Conservation (phyloP, 2,797 vertebrate species). For the Neosalanx taihuensis region DNA sequence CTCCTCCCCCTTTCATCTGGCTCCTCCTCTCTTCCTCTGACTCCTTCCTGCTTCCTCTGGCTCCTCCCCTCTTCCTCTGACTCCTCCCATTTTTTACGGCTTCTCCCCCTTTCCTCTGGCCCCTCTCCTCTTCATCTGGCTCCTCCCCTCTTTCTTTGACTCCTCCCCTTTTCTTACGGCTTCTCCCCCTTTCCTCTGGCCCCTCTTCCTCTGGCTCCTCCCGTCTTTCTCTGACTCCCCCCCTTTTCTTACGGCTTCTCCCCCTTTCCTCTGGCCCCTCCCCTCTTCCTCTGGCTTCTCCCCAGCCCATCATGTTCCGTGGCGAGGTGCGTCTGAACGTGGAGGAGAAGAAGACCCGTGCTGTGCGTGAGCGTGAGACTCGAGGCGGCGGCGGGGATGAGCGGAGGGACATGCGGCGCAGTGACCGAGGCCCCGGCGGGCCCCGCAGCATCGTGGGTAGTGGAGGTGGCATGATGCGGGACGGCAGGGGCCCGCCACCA, state of each 20-base stretch:
- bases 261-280: not conserved
- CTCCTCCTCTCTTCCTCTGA: not conserved
- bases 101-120: no score
- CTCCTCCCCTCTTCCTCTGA: not conserved
- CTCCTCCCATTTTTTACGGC: no score
- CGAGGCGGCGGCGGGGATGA: slow-evolving; percentile 82
- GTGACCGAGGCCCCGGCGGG: slow-evolving; percentile 83
- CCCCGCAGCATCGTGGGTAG: slow-evolving; percentile 72
- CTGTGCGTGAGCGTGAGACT: slow-evolving; percentile 88
- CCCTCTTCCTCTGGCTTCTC: not conserved
- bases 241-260: not conserved
- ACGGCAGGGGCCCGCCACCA: slow-evolving; percentile 85
- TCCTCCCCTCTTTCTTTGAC: not conserved
- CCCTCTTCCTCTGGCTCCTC: no score
- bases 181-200: not conserved
- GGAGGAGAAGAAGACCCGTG: slow-evolving; percentile 96
- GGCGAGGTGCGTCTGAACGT: slow-evolving; percentile 97
- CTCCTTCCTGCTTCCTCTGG: not conserved
- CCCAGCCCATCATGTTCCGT: slow-evolving; percentile 96
- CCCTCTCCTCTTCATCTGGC: no score
- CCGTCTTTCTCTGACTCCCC: not conserved
- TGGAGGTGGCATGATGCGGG: slow-evolving; percentile 87
- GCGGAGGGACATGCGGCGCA: slow-evolving; percentile 85
- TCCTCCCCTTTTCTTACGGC: not conserved
- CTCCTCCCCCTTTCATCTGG: no score